Percentiles rank a stretch among this genome's conserved stretches.
Evolutionary conservation across 2,797 vertebrate species (phyloP).

Genomic region (Acanthornis magna): DNA sequence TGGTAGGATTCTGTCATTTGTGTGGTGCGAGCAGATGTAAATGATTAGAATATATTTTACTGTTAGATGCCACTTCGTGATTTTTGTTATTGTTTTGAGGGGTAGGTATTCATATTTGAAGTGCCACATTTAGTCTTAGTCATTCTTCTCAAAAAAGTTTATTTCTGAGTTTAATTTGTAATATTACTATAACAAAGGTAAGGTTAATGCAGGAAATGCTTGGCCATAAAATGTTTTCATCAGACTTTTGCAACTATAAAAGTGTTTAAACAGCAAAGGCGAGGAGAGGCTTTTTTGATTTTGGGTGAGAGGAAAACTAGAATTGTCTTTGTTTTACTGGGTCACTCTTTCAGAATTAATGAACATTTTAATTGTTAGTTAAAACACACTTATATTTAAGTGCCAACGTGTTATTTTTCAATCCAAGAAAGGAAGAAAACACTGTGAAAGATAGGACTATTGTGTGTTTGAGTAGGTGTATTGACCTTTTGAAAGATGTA

Average conservation of each 20-base stretch:
- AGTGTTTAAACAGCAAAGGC: conserved; percentile 23
- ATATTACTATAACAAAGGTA: conserved; percentile 28
- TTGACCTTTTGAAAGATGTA: conserved; percentile 86
- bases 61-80: conserved; percentile 59
- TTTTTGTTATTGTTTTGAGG: conserved; percentile 39
- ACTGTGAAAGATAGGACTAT: conserved; percentile 69
- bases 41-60: conserved; percentile 70
- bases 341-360: conserved; percentile 49
- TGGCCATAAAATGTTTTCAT: conserved; percentile 45
- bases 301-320: conserved; percentile 12
- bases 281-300: conserved; percentile 31
- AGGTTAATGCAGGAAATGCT: conserved; percentile 32
- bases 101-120: conserved; percentile 36
- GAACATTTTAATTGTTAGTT: conserved; percentile 63
- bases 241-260: conserved; percentile 24
- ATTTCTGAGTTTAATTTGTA: conserved; percentile 48
- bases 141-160: conserved; percentile 33
- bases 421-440: conserved; percentile 70
- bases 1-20: conserved; percentile 64
- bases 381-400: conserved; percentile 63
- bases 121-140: conserved; percentile 43
- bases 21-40: conserved; percentile 66
- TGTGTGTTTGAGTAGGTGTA: conserved; percentile 82
- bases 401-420: conserved; percentile 64
- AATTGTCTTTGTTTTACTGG: conserved; percentile 47